Evolutionary conservation across 2,797 vertebrate species (phyloP).

Genomic region (Falco rusticolus): DNA sequence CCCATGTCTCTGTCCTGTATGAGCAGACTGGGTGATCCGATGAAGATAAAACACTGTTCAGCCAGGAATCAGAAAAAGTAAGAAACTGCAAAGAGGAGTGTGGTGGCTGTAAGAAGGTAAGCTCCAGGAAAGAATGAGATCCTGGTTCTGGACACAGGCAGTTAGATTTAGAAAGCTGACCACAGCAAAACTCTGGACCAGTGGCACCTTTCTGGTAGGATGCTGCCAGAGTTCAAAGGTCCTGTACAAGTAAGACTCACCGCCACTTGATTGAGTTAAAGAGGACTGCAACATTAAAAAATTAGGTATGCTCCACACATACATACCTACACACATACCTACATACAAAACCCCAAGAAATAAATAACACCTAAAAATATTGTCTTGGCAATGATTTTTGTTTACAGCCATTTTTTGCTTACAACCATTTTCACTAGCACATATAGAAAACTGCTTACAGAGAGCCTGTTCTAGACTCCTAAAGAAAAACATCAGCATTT

Average conservation of each 20-base stretch:
- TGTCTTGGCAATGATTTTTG: neutral
- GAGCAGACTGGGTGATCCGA: neutral
- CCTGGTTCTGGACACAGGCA: neutral
- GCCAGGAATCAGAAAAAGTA: neutral
- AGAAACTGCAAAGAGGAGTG: neutral
- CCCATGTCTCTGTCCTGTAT: accelerated
- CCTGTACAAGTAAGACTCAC: neutral
- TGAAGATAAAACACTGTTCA: neutral
- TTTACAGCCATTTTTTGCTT: neutral
- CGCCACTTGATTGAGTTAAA: neutral
- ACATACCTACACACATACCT: neutral
- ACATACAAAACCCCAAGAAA: neutral
- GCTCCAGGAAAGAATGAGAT: neutral
- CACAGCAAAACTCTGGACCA: neutral
- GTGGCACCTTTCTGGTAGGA: neutral
- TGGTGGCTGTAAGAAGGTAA: neutral
- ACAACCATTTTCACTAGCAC: neutral
- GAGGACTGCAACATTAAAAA: neutral
- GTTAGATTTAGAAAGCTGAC: neutral
- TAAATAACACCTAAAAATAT: neutral
- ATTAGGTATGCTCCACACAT: too few species aligned
- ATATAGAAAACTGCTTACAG: neutral
- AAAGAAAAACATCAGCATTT: neutral
- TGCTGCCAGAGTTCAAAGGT: neutral
- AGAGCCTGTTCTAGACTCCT: neutral